Conservation (phyloP, 1,140 invertebrate species). For the Ridgeia piscesae region DNA sequence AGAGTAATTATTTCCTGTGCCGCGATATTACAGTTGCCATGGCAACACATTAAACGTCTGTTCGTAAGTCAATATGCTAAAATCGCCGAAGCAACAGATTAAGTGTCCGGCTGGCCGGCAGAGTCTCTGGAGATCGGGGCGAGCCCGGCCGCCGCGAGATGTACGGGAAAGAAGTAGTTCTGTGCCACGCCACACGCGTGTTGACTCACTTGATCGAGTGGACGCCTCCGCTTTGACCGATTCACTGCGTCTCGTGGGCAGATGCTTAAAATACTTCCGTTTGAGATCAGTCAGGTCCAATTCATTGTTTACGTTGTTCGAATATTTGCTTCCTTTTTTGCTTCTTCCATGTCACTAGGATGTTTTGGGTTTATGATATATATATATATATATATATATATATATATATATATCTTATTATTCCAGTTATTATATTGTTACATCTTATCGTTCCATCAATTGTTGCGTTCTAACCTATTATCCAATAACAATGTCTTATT, state of each 20-base stretch:
- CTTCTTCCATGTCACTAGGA: not conserved
- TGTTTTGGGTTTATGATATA: no score
- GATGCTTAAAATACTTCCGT: not conserved
- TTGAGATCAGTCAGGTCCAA: not conserved
- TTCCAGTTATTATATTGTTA: not conserved
- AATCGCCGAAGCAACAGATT: slow-evolving; percentile 24
- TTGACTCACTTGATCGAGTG: not conserved
- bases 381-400: no score
- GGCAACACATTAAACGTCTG: slow-evolving; percentile 22
- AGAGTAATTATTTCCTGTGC: not conserved
- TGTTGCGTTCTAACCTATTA: not conserved
- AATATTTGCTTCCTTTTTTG: not conserved
- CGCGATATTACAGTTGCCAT: slow-evolving; percentile 17
- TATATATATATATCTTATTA: no score
- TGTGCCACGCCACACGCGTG: not conserved
- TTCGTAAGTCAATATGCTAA: slow-evolving; percentile 28
- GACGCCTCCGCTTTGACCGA: not conserved
- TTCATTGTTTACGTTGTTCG: not conserved
- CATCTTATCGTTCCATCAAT: not conserved
- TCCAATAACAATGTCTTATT: not conserved
- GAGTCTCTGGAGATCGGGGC: not conserved
- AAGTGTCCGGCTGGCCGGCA: not conserved
- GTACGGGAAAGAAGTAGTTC: not conserved
- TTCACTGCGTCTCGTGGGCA: not conserved
- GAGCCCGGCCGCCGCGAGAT: not conserved